Base-by-base conservation (phyloP, 2,797 vertebrate genomes). In the Rhinogobio ventralis region DNA sequence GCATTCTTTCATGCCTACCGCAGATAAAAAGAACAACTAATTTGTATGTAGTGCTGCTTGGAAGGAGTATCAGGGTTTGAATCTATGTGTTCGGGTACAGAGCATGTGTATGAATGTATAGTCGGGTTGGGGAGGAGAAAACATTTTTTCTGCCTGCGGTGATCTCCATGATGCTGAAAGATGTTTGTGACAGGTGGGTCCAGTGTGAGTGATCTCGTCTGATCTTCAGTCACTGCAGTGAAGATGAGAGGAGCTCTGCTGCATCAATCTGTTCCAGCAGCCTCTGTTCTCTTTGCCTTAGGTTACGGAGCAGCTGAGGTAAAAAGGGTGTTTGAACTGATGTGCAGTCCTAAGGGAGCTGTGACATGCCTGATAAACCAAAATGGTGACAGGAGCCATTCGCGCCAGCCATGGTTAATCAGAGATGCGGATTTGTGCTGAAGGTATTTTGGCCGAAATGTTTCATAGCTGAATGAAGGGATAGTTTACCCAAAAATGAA, bases 161-260 rank as follows among this genome's bases (percentile, higher is more conserved):
- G 57, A 51, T 76, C 79, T 87, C 53, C 79, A 57, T 25, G 17
- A 78, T 83, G 75, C 49, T 83, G 67, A 80, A 73, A 60, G 72
- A 85, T 85, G 83, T 88, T 89, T 87, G 77, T 69, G 86, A 87
- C 79, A 83, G 82, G 73, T 51, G 46, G 77, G 67, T 87, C 82
- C 82, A 82, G 78, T 79, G 80, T 81, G 77, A 85, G 81, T 77
- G 55, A 89, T 85, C 64, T 79, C 79, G 82, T 87, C 79, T 87
- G 86, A 90, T 88, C 86, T 79, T 81, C 75, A 55, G 60, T 57
- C 42, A 86, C 62, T 85, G 82, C 77, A 79, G 85, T 80, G 73
- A 73, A 82, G 83, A 88, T 89, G 66, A 85, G 75, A 85, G 45
- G 80, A 87, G 66, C 73, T 71, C 72, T 33, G 36, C 72, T 75